A percentile compares a stretch with the other conserved stretches of the same genome.
These are phyloP conservation scores for Cyrtodaria siliqua DNA, from an alignment of 2,888 invertebrate species.

Conservation along the genomic window DNA sequence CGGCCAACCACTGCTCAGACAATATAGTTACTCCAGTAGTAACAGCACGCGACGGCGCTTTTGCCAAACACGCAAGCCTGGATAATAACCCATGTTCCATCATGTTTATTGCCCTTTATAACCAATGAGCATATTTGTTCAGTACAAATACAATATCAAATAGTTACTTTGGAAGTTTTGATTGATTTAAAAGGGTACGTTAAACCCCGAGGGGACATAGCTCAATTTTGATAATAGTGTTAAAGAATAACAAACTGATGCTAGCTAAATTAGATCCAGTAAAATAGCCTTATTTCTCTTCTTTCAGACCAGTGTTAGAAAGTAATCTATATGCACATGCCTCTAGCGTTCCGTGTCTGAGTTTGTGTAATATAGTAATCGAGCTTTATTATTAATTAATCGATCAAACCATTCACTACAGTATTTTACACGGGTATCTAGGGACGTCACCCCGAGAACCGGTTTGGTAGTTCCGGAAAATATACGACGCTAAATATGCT, in stretches of 20 bases:
- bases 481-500: constrained; percentile 43
- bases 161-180: constrained; percentile 42
- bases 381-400: constrained; percentile 59
- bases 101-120: constrained; percentile 31
- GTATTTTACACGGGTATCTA: constrained; percentile 27
- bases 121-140: constrained; percentile 21
- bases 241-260: constrained; percentile 61
- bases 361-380: constrained; percentile 42
- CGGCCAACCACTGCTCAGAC: not conserved
- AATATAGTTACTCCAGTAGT: not conserved
- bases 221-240: constrained; percentile 67
- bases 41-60: constrained; percentile 21
- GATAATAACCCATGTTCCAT: constrained; percentile 25
- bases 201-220: constrained; percentile 28
- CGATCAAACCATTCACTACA: constrained; percentile 37
- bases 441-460: constrained; percentile 34
- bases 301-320: constrained; percentile 46
- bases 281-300: constrained; percentile 47
- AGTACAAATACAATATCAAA: constrained; percentile 34
- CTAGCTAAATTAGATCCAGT: constrained; percentile 53
- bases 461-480: constrained; percentile 25
- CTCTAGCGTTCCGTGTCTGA: constrained; percentile 4
- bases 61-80: constrained; percentile 21
- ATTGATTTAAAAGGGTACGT: constrained; percentile 58
- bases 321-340: constrained; percentile 50